Base-by-base conservation (phyloP, 2,113 vertebrate genomes). In the Pteruthius melanotis region DNA sequence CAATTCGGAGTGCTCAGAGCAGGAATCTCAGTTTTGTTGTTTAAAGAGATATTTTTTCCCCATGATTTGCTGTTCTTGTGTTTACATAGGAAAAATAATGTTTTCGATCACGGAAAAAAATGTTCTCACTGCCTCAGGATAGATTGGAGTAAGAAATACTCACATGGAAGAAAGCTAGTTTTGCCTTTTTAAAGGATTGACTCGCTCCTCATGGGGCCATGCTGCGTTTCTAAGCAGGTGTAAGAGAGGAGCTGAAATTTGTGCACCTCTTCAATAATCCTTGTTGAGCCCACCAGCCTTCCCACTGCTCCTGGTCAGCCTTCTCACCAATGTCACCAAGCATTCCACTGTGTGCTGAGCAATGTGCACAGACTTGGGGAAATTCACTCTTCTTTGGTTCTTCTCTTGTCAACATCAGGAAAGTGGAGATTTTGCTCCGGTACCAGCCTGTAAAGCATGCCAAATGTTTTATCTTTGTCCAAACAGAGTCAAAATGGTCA, bases 201-300 rank as follows among this genome's bases (percentile, higher is more conserved):
- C 19, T 61, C 19, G 56, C 7, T 78, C 37, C 13, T 35, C 5
- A 2, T 0, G 0, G 26, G 31, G 12, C 17, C 6, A 5, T 31
- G 8, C 15, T 10, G 2, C 3, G 16, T 6, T 54, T 30, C 56
- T 66, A 37, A 83, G 50, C 49, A 69, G 47, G 18, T 86, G 37
- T n/a, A 65, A 71, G 37, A 6, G 13, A 74, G 20, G 50, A 89
- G 20, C 18, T 70, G 52, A 8, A 6, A 33, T 20, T 66, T 78
- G 33, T 53, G 8, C 47, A 59, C 13, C 12, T 65, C 70, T 56
- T 74, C 30, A 22, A 6, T 18, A 21, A 6, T 30, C 15, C 3
- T 28, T 31, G 8, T 8, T 42, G 47, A 70, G 37, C 33, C 31
- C 35, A 28, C 15, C 11, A 89, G 20, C 10, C 8, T 52, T 68